A percentile compares a stretch with the other conserved stretches of the same genome.
phyloP scores from a whole-genome alignment of 2,113 vertebrate genomes.

The zebrafish (Danio rerio) region DNA sequence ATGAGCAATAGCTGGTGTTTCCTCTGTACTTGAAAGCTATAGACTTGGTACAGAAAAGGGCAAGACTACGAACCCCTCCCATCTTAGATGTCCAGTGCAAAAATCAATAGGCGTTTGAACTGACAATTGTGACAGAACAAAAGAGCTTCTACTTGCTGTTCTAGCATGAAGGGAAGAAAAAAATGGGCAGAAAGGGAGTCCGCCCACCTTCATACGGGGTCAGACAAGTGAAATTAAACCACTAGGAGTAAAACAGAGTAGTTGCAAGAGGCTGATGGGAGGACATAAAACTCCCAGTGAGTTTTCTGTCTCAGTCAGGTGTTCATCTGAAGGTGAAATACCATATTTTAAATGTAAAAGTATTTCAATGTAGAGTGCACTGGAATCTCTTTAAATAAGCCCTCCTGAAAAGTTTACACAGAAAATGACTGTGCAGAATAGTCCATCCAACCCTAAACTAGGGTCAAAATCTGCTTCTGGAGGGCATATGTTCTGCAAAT shows the following conservation, averaged over 20 bases:
- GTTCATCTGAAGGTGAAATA: too few relatives aligned
- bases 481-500: too few relatives aligned
- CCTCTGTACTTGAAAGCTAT: neutral
- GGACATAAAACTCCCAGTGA: neutral
- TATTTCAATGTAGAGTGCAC: too few relatives aligned
- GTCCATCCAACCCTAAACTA: too few relatives aligned
- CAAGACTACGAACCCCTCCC: constrained; percentile 4
- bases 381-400: too few relatives aligned
- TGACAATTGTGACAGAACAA: constrained; percentile 47
- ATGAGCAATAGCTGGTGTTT: neutral
- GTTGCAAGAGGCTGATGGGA: neutral
- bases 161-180: constrained; percentile 20
- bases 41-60: constrained; percentile 10
- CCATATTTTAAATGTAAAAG: too few relatives aligned
- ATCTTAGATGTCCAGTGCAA: constrained; percentile 5
- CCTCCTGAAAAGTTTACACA: too few relatives aligned
- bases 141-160: constrained; percentile 26
- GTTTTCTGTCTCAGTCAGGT: too few relatives aligned
- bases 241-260: neutral
- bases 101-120: constrained; percentile 53
- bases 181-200: constrained; percentile 3
- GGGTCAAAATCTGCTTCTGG: too few relatives aligned
- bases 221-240: neutral
- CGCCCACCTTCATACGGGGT: constrained; percentile 12
- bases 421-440: too few relatives aligned